phyloP scores from a whole-genome alignment of 2,888 invertebrate genomes.

The Scelioninae gen. 1 region DNA sequence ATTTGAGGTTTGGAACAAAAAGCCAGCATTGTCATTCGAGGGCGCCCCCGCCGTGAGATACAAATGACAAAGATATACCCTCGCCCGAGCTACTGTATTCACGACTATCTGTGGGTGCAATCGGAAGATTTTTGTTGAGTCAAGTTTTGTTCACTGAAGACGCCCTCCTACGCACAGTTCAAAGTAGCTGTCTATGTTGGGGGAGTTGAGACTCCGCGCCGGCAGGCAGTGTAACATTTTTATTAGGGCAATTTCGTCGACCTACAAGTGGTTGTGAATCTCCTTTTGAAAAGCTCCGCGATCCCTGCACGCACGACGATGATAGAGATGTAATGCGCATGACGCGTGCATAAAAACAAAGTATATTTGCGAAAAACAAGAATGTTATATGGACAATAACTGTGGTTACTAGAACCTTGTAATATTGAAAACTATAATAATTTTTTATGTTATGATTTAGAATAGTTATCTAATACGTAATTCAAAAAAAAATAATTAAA shows the following conservation, averaged over 20 bases:
- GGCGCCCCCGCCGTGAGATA: constrained; percentile 77
- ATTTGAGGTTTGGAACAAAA: constrained; percentile 47
- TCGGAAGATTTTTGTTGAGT: constrained; percentile 71
- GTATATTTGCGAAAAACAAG: neutral
- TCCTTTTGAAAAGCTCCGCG: constrained; percentile 68
- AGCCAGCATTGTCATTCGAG: constrained; percentile 75
- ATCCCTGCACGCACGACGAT: constrained; percentile 51
- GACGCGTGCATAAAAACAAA: constrained; percentile 22
- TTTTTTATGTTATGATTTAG: too few species aligned
- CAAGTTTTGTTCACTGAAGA: constrained; percentile 58
- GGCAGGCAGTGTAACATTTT: constrained; percentile 80
- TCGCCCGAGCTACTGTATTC: constrained; percentile 78
- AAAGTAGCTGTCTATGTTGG: constrained; percentile 59
- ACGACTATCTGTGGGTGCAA: constrained; percentile 75
- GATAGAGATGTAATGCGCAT: constrained; percentile 38
- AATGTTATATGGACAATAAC: neutral
- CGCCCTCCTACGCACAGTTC: constrained; percentile 64
- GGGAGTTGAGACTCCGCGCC: constrained; percentile 57
- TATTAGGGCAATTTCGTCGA: constrained; percentile 82
- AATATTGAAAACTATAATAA: too few species aligned
- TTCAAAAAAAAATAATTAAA: too few species aligned
- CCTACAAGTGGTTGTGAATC: constrained; percentile 78
- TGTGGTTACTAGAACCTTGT: too few species aligned
- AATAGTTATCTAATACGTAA: too few species aligned
- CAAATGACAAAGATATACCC: constrained; percentile 81